Evolutionary conservation across 2,797 vertebrate species (phyloP).

Genomic region (Clarias laeviceps): DNA sequence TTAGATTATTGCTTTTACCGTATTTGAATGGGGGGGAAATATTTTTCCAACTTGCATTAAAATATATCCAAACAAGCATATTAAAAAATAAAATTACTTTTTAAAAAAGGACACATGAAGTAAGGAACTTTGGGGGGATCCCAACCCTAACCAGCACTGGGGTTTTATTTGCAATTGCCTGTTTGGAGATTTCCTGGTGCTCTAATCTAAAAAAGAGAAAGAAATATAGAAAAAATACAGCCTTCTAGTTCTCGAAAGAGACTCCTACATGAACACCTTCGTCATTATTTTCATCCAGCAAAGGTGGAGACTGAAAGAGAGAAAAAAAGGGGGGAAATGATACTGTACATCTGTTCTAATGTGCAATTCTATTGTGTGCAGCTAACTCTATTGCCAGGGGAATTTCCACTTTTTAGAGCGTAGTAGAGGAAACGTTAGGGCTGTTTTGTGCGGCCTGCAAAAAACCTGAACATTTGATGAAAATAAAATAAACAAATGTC

Average conservation of each 20-base stretch:
- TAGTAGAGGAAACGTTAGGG: conserved; percentile 12
- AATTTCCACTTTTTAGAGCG: conserved; percentile 31
- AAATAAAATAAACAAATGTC: conserved; percentile 46
- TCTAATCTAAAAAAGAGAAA: neutral
- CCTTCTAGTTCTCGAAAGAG: conserved; percentile 38
- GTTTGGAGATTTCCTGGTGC: conserved; percentile 15
- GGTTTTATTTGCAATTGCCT: neutral
- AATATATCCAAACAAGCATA: conserved; percentile 11
- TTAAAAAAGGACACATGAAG: neutral
- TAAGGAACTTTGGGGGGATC: conserved; percentile 2
- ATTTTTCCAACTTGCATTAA: neutral
- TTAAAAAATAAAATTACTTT: conserved; percentile 9
- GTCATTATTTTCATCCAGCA: neutral
- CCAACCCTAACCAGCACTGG: neutral
- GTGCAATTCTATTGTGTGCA: conserved; percentile 7
- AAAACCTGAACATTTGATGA: neutral
- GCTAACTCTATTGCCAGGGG: conserved; percentile 17
- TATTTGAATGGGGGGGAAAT: neutral
- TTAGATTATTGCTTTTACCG: neutral
- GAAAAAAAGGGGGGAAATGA: neutral
- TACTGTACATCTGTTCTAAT: neutral
- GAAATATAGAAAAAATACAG: neutral
- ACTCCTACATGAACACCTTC: conserved; percentile 22
- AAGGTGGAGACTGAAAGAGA: conserved; percentile 31
- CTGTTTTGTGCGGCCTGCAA: conserved; percentile 8